phyloP scores from a whole-genome alignment of 2,888 invertebrate species.

The Caenorhabditis panamensis region DNA sequence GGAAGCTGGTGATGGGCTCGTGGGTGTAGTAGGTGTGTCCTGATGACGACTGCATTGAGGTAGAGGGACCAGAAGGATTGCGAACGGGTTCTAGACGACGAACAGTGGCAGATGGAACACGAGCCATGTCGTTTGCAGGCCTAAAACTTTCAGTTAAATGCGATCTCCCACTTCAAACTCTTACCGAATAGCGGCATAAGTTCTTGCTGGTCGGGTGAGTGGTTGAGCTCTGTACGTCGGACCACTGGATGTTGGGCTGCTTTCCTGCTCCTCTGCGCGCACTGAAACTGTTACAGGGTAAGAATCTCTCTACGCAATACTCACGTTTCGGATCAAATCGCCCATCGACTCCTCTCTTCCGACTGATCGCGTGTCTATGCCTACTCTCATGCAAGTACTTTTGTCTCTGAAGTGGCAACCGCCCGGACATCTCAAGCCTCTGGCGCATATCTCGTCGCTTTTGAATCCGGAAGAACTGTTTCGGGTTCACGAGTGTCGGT shows the following conservation, averaged over 20 bases:
- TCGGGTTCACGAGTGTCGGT: slow-evolving; percentile 39
- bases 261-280: background rate
- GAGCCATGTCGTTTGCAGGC: slow-evolving; percentile 4
- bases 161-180: no score
- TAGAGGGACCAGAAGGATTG: background rate
- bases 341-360: slow-evolving; percentile 23
- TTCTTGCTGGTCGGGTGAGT: background rate
- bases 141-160: background rate
- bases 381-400: slow-evolving; percentile 54
- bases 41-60: background rate
- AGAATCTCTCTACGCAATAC: background rate
- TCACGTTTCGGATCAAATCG: slow-evolving; percentile 26
- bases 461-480: slow-evolving; percentile 39
- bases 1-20: slow-evolving; percentile 9
- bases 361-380: slow-evolving; percentile 36
- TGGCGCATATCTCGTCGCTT: slow-evolving; percentile 22
- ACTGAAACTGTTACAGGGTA: background rate
- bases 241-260: background rate
- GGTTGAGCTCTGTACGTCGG: background rate
- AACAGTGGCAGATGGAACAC: no score
- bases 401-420: slow-evolving; percentile 28
- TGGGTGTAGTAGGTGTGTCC: background rate
- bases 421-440: slow-evolving; percentile 12
- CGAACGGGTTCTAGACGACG: background rate
- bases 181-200: slow-evolving; percentile 30